Conservation (phyloP, 2,797 vertebrate species). For the Rachycentron canadum region DNA sequence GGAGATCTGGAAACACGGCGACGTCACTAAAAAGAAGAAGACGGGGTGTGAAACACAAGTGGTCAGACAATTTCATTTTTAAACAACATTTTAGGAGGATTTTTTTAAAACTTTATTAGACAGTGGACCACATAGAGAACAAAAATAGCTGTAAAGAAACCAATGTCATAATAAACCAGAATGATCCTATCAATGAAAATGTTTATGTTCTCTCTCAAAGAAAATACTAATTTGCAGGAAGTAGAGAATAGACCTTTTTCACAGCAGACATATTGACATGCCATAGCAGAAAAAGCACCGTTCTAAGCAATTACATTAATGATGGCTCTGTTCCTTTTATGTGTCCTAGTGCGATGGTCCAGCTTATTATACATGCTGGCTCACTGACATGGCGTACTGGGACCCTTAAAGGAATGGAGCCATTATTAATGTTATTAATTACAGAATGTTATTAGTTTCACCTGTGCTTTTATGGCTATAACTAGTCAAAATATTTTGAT, state of each 20-base stretch:
- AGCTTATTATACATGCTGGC: constrained; percentile 6
- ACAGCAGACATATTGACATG: background rate
- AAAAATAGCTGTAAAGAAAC: background rate
- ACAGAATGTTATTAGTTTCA: background rate
- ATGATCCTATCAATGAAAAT: background rate
- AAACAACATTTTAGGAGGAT: background rate
- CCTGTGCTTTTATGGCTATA: background rate
- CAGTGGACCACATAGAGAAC: background rate
- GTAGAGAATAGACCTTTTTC: background rate
- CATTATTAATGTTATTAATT: constrained; percentile 7
- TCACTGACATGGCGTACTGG: background rate
- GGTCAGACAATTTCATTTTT: background rate
- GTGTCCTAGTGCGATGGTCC: background rate
- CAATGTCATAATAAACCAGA: background rate
- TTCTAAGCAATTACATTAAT: constrained; percentile 21
- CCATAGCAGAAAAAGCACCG: background rate
- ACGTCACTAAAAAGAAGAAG: background rate
- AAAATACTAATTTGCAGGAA: background rate
- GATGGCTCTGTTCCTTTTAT: constrained; percentile 10
- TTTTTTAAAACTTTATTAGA: background rate
- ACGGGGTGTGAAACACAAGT: background rate
- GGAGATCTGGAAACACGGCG: background rate
- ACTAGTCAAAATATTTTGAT: constrained; percentile 14
- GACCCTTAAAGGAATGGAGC: background rate
- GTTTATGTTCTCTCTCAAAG: background rate